Evolutionary conservation across 2,797 vertebrate genomes (phyloP).

Genomic region (Xenopus petersii): DNA sequence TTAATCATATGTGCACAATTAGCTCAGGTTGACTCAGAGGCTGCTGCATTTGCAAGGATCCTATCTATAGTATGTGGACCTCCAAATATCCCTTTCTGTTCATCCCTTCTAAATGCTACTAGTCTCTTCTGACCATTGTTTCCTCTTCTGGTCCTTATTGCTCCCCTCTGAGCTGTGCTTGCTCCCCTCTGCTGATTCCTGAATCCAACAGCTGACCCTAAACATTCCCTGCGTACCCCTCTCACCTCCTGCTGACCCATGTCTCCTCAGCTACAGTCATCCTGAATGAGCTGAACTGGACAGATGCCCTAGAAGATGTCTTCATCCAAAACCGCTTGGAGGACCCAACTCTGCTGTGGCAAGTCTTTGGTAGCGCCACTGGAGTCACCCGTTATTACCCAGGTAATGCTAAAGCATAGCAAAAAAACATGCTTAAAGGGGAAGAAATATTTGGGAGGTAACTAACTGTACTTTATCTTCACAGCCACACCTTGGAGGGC

Average conservation of each 20-base stretch:
- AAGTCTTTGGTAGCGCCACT: slow-evolving; percentile 96
- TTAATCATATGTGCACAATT: slow-evolving; percentile 37
- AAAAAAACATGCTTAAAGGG: not conserved
- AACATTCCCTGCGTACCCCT: slow-evolving; percentile 5
- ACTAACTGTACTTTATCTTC: slow-evolving; percentile 10
- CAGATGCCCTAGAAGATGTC: slow-evolving; percentile 86
- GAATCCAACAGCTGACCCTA: not conserved
- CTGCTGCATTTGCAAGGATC: slow-evolving; percentile 1
- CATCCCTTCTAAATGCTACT: not conserved
- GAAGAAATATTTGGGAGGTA: not conserved
- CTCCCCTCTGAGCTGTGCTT: not conserved
- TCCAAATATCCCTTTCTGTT: slow-evolving; percentile 1
- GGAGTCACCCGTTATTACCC: slow-evolving; percentile 93
- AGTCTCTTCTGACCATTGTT: not conserved
- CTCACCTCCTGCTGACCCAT: slow-evolving; percentile 12
- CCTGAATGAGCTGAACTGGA: slow-evolving; percentile 97
- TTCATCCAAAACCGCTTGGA: slow-evolving; percentile 91
- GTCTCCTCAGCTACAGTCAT: slow-evolving; percentile 82
- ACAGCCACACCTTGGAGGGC: slow-evolving; percentile 92
- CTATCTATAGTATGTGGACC: slow-evolving; percentile 8
- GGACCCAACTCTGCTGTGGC: slow-evolving; percentile 93
- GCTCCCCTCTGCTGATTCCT: slow-evolving; percentile 12
- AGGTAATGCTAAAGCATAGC: slow-evolving; percentile 55
- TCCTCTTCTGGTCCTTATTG: not conserved
- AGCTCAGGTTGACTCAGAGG: slow-evolving; percentile 20